Evolutionary conservation across 2,797 vertebrate genomes (phyloP).

Genomic region (Craterocephalus amniculus): DNA sequence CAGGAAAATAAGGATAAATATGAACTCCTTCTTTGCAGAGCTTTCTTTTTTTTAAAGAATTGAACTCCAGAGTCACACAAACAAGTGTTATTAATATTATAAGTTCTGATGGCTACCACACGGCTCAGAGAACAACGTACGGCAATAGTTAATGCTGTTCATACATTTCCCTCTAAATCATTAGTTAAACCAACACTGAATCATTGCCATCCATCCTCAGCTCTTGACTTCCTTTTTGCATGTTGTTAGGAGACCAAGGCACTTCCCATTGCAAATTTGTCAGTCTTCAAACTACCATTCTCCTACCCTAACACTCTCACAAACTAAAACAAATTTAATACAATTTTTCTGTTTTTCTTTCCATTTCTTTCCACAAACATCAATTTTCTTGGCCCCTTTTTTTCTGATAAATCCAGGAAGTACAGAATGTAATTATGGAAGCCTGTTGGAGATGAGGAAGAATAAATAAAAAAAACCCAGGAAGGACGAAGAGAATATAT

Average conservation of each 20-base stretch:
- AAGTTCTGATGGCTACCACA: conserved; percentile 80
- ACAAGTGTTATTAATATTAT: conserved; percentile 73
- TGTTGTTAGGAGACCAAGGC: conserved; percentile 61
- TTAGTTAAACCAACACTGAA: conserved; percentile 62
- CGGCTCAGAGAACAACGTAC: conserved; percentile 75
- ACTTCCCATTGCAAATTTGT: conserved; percentile 65
- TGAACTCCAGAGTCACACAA: conserved; percentile 88
- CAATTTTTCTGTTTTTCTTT: conserved; percentile 1
- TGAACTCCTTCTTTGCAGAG: conserved; percentile 20
- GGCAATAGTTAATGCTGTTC: conserved; percentile 56
- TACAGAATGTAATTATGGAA: conserved; percentile 49
- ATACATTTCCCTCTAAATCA: conserved; percentile 44
- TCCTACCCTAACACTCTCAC: conserved; percentile 42
- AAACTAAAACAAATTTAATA: conserved; percentile 22
- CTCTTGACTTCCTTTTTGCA: conserved; percentile 42
- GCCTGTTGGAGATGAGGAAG: conserved; percentile 34
- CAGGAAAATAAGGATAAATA: not conserved
- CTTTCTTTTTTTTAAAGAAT: conserved; percentile 57
- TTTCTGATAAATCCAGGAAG: conserved; percentile 43
- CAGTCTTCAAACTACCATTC: conserved; percentile 39
- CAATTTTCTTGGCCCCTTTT: conserved; percentile 12
- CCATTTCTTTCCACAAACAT: conserved; percentile 35
- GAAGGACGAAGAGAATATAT: conserved; percentile 52
- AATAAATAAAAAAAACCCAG: conserved; percentile 14
- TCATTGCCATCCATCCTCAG: conserved; percentile 29